Conservation (phyloP, 53 echinoderm and acorn worm species). For the Temnopleurus reevesii region DNA sequence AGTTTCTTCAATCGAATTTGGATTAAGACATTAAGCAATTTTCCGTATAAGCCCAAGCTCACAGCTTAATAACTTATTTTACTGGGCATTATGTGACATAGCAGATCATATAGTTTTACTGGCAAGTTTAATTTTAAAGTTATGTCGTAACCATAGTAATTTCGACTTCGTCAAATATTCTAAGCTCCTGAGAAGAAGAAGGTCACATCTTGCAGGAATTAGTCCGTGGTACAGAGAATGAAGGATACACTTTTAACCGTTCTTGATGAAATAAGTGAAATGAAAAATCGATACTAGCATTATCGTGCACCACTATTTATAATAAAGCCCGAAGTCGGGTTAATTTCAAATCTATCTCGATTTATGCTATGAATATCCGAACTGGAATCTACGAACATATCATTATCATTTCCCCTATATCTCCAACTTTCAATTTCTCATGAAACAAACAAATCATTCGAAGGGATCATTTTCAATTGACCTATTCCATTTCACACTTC, state of each 20-base stretch:
- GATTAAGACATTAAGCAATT: no score
- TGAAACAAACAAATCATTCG: background rate
- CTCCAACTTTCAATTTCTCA: background rate
- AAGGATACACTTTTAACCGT: background rate
- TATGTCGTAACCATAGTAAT: background rate
- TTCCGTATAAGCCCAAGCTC: no score
- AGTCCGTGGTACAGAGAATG: background rate
- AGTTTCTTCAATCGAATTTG: background rate
- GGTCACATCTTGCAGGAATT: background rate
- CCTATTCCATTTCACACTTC: background rate
- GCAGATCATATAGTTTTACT: background rate
- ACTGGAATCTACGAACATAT: background rate
- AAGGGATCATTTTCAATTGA: background rate
- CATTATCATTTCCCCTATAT: background rate
- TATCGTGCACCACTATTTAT: background rate
- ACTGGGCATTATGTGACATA: no score
- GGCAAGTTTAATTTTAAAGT: background rate
- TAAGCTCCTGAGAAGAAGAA: background rate
- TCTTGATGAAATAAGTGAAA: background rate
- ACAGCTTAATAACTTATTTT: no score
- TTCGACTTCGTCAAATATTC: background rate
- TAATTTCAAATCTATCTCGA: background rate
- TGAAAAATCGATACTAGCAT: background rate
- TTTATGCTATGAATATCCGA: background rate
- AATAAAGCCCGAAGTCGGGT: background rate